Evolutionary conservation across 2,888 invertebrate species (phyloP), one percentile per base, ranked within the genome.

Genomic region (Nemapogon koenigi): DNA sequence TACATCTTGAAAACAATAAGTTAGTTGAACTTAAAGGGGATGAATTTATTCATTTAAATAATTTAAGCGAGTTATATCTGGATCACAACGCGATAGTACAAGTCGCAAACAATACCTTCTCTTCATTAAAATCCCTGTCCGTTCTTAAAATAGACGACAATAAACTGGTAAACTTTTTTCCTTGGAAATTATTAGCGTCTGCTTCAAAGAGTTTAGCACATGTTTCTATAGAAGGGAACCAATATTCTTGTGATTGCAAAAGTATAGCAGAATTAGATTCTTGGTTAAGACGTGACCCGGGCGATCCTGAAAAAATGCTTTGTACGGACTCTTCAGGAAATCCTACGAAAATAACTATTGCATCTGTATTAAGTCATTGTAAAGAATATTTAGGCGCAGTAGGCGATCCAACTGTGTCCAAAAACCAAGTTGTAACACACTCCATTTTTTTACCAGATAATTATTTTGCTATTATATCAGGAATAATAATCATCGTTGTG

Each of bases 231-330:
- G 87, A 88, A 52, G 87, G 88, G 50, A 91, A 91, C 79, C 85
- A 85, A 60, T 91, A 92, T 91, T 88, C 88, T 52, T 91, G 91
- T 70, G 88, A 90, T 58, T 91, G 91, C 67, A 81, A 81, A 53
- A 87, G 87, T 59, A 83, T 89, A 46, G 86, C 83, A 29, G 83
- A 84, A 52, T 76, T 89, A 55, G 84, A 87, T 53, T 79, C 82
- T 35, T 89, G 89, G 89, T 65, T 89, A 41, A 73, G 83, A 41
- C 78, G 82, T 48, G 85, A 87, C 59, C 83, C 84, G 15, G 83
- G 84, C 35, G 83, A 86, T 59, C 83, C 86, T 19, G 83, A 85
- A 55, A 86, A 85, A 75, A 84, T 88, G 84, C 79, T 84, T 50
- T 88, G 88, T 57, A 80, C 83, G 30, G 83, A 84, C 55, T 79